phyloP scores from a whole-genome alignment of 2,797 vertebrate genomes.

The Sebastiscus tertius region DNA sequence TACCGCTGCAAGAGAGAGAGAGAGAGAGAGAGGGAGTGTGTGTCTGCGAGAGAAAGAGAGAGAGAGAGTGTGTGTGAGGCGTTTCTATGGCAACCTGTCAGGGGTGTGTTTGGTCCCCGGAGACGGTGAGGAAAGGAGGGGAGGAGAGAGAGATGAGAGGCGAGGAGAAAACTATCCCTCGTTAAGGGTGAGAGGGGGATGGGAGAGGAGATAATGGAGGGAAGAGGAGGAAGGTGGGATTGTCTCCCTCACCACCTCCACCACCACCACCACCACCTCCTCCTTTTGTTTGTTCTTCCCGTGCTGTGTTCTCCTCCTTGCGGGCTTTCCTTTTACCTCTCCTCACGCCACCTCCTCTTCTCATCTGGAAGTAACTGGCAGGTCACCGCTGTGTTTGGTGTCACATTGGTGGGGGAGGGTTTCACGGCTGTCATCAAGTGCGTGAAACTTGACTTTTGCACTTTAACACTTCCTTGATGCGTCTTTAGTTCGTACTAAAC shows the following conservation, averaged over 20 bases:
- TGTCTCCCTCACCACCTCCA: neutral
- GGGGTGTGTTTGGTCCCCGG: slow-evolving; percentile 82
- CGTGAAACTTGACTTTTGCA: neutral
- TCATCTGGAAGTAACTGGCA: slow-evolving; percentile 24
- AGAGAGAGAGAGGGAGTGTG: neutral
- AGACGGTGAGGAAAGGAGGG: slow-evolving; percentile 61
- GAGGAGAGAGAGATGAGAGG: slow-evolving; percentile 65
- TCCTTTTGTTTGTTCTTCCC: slow-evolving; percentile 44
- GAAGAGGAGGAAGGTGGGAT: slow-evolving; percentile 42
- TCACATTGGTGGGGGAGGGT: neutral
- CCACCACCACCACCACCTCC: too few species aligned
- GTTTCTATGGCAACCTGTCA: slow-evolving; percentile 80
- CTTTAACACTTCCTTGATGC: neutral
- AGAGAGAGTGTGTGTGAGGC: slow-evolving; percentile 58
- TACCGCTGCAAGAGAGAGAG: slow-evolving; percentile 61
- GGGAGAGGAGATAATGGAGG: slow-evolving; percentile 51
- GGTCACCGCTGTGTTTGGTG: neutral
- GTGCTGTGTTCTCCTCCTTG: neutral
- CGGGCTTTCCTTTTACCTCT: slow-evolving; percentile 1
- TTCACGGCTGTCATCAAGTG: neutral
- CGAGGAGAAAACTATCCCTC: slow-evolving; percentile 71
- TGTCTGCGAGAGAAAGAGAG: slow-evolving; percentile 1
- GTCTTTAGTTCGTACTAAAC: neutral
- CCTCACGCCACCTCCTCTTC: slow-evolving; percentile 21
- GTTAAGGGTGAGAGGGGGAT: slow-evolving; percentile 63